Evolutionary conservation across 92 coral and sea anemone genomes (phyloP).

Genomic region (Palythoa grandiflora): DNA sequence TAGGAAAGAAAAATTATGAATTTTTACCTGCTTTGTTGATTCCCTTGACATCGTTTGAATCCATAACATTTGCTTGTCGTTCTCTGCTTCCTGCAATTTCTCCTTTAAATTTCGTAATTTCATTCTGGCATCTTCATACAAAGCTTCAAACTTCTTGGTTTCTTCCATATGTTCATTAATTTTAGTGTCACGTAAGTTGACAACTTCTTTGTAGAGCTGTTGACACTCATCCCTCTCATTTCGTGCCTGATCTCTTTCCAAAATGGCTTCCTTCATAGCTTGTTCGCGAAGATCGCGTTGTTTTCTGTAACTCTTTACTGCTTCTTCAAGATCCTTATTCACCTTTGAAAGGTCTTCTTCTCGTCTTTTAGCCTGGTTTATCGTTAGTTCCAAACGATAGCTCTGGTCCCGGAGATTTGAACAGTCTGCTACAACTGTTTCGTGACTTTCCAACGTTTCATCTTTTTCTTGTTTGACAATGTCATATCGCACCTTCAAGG

Average conservation of each 20-base stretch:
- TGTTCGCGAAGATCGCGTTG: slow-evolving; percentile 85
- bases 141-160: slow-evolving; percentile 78
- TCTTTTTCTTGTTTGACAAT: slow-evolving; percentile 90
- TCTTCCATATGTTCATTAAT: slow-evolving; percentile 83
- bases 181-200: slow-evolving; percentile 74
- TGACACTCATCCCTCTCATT: slow-evolving; percentile 79
- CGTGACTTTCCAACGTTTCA: slow-evolving; percentile 86
- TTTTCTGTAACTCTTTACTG: slow-evolving; percentile 73
- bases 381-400: slow-evolving; percentile 80
- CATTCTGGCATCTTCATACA: slow-evolving; percentile 74
- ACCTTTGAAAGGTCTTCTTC: slow-evolving; percentile 81
- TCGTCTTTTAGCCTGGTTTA: slow-evolving; percentile 68
- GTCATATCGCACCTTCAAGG: slow-evolving; percentile 89
- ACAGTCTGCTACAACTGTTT: slow-evolving; percentile 82
- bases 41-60: slow-evolving; percentile 2
- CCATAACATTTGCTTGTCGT: slow-evolving; percentile 15
- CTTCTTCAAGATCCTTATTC: slow-evolving; percentile 74
- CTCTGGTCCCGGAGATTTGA: slow-evolving; percentile 79
- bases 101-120: slow-evolving; percentile 69
- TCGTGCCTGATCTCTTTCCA: slow-evolving; percentile 84
- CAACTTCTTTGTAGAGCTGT: slow-evolving; percentile 73
- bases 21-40: background rate
- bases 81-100: slow-evolving; percentile 55
- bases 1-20: background rate
- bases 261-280: slow-evolving; percentile 83